A percentile compares a stretch with the other conserved stretches of the same genome.
phyloP scores from a whole-genome alignment of 2,113 vertebrate genomes.

The Martes martes region DNA sequence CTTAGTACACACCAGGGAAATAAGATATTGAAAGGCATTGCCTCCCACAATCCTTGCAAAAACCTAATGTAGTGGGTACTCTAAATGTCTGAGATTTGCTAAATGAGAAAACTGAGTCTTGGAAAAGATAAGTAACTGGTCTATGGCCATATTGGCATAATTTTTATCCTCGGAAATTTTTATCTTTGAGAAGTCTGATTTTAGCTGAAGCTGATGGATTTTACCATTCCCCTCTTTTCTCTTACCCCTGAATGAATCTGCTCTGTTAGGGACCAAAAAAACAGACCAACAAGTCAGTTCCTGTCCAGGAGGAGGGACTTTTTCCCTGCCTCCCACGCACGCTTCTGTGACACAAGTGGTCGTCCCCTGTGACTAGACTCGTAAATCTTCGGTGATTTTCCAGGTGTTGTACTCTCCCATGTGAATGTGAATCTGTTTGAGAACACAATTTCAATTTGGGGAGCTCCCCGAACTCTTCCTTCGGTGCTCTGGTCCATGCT shows the following conservation, averaged over 20 bases:
- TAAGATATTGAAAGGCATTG: neutral
- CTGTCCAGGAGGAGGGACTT: neutral
- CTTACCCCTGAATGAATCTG: neutral
- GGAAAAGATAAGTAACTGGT: neutral
- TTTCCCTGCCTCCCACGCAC: neutral
- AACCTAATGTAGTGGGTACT: neutral
- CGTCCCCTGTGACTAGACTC: neutral
- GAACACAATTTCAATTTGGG: neutral
- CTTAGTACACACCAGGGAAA: neutral
- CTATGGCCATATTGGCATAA: accelerated
- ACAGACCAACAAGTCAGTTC: neutral
- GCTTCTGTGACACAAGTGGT: neutral
- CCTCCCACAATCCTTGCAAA: neutral
- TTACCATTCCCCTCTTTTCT: neutral
- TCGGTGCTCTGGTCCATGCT: neutral
- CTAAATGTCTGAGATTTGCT: neutral
- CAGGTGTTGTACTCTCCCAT: neutral
- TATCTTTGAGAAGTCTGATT: neutral
- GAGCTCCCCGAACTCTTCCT: neutral
- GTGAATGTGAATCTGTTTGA: neutral
- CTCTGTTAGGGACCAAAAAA: neutral
- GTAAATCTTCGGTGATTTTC: neutral
- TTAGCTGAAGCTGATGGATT: neutral
- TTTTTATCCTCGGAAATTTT: neutral
- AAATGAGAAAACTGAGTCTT: neutral